These are phyloP conservation scores for Myioborus miniatus DNA, from an alignment of 2,797 vertebrate genomes.

Conservation along the genomic window DNA sequence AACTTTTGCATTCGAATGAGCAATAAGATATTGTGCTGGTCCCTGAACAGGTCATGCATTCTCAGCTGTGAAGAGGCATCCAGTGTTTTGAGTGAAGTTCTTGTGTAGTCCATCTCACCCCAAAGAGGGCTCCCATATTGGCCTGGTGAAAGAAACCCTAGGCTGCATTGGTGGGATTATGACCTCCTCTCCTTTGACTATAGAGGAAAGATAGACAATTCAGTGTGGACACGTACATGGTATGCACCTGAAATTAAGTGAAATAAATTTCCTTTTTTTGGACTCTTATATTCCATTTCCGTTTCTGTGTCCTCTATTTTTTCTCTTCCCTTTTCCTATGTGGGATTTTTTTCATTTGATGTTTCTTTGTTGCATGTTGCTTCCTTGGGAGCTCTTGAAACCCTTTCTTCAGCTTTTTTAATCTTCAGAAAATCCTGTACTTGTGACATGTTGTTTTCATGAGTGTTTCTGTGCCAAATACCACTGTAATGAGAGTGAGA, in stretches of 20 bases:
- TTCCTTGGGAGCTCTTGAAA: neutral
- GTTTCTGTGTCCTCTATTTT: neutral
- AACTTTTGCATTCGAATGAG: neutral
- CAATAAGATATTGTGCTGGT: neutral
- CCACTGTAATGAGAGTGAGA: neutral
- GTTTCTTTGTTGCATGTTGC: neutral
- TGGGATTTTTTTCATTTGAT: neutral
- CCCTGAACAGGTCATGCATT: neutral
- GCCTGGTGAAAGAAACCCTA: neutral
- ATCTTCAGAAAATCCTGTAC: neutral
- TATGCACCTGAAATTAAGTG: neutral
- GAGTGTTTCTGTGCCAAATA: neutral
- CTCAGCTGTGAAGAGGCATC: neutral
- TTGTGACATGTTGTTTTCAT: neutral
- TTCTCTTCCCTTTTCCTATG: neutral
- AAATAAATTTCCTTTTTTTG: neutral
- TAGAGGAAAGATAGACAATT: neutral
- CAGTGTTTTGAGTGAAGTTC: neutral
- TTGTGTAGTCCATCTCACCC: neutral
- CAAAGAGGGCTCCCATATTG: accelerated
- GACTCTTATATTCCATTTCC: neutral
- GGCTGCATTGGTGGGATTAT: neutral
- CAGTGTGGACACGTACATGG: accelerated
- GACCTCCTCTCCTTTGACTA: neutral
- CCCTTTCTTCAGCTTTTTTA: neutral